phyloP scores from a whole-genome alignment of 2,113 vertebrate genomes.

The Neodontobutis hainanensis region DNA sequence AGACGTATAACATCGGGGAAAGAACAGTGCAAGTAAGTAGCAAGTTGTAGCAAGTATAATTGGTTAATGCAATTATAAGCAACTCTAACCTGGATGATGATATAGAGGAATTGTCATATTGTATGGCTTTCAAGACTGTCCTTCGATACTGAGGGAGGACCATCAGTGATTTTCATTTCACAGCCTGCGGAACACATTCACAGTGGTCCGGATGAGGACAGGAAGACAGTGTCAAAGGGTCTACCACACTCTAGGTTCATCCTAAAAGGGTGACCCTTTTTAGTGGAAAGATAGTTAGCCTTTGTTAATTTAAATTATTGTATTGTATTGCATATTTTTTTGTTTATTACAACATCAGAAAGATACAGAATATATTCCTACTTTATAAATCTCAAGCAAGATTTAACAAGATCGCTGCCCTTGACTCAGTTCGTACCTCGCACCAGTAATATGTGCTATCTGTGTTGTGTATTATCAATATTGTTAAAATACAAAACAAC shows the following conservation, averaged over 20 bases:
- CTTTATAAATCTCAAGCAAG: too few species aligned
- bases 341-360: not conserved
- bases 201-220: constrained; percentile 51
- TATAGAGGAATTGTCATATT: constrained; percentile 66
- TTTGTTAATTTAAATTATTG: not conserved
- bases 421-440: constrained; percentile 36
- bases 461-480: constrained; percentile 49
- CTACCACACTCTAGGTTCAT: constrained; percentile 32
- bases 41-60: constrained; percentile 51
- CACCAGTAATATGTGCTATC: constrained; percentile 44
- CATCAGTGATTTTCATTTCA: constrained; percentile 76
- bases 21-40: constrained; percentile 50
- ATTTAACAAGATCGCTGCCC: not conserved
- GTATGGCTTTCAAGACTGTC: constrained; percentile 65
- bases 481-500: constrained; percentile 45
- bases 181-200: constrained; percentile 68
- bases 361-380: too few species aligned
- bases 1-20: constrained; percentile 29
- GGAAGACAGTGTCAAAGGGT: constrained; percentile 31
- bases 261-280: not conserved
- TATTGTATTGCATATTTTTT: not conserved
- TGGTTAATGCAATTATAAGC: constrained; percentile 68
- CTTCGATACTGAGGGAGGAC: constrained; percentile 55
- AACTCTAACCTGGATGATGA: constrained; percentile 70
- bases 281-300: constrained; percentile 15